Conservation (phyloP, 2,797 vertebrate genomes). For the Silurus lanzhouensis region DNA sequence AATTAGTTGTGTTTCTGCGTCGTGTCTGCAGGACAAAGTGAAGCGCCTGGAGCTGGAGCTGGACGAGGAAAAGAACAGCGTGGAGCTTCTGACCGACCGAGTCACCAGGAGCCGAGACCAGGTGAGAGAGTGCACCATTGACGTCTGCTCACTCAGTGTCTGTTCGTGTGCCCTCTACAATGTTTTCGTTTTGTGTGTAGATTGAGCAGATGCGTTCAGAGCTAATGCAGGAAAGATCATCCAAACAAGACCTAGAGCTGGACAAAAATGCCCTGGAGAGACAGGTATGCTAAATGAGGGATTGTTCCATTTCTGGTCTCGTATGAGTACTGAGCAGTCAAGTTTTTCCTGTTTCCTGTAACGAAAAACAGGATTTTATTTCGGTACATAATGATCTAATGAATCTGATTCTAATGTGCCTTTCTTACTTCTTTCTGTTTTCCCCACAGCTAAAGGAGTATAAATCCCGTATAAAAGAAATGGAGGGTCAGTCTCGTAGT, state of each 20-base stretch:
- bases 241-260: constrained; percentile 91
- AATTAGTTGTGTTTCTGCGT: neutral
- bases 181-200: constrained; percentile 57
- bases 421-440: neutral
- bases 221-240: constrained; percentile 89
- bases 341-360: neutral
- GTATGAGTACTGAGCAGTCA: neutral
- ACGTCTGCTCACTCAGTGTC: neutral
- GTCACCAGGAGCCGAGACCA: constrained; percentile 87
- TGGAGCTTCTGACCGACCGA: constrained; percentile 88
- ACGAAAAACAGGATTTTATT: neutral
- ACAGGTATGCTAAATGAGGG: constrained; percentile 70
- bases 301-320: neutral
- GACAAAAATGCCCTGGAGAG: constrained; percentile 92
- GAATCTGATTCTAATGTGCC: no score
- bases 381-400: neutral
- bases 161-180: neutral
- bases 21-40: constrained; percentile 83
- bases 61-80: constrained; percentile 85
- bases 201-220: constrained; percentile 90
- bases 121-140: constrained; percentile 59
- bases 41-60: constrained; percentile 86
- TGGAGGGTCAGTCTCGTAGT: constrained; percentile 85
- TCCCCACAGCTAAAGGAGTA: constrained; percentile 87
- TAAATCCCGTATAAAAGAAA: constrained; percentile 82